Percentiles rank a stretch among this genome's conserved stretches.
Evolutionary conservation across 2,113 vertebrate genomes (phyloP).

Genomic region (Anseranas semipalmata): DNA sequence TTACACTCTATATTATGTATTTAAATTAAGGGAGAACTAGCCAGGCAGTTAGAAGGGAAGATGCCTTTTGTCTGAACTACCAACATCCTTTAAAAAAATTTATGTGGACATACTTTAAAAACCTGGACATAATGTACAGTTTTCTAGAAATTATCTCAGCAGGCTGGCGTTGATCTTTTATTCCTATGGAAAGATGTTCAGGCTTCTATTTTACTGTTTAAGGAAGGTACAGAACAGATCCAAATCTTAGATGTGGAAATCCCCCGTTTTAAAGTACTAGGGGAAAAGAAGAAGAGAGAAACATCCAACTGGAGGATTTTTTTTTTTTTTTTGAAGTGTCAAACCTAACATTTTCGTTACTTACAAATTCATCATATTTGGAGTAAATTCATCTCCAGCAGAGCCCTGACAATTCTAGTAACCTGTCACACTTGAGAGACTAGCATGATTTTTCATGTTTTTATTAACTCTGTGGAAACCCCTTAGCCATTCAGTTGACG

Average conservation of each 20-base stretch:
- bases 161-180: not conserved
- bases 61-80: not conserved
- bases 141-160: conserved; percentile 1
- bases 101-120: not conserved
- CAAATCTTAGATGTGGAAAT: not conserved
- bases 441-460: not conserved
- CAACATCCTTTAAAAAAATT: not conserved
- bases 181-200: not conserved
- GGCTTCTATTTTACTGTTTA: not conserved
- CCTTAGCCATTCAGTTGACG: not conserved
- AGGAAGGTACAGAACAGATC: not conserved
- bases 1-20: not conserved
- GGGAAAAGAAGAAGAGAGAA: not conserved
- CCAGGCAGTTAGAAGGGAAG: not conserved
- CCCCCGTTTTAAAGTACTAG: not conserved
- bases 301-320: not conserved
- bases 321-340: not conserved
- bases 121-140: not conserved
- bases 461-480: not conserved
- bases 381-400: not conserved
- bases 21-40: not conserved
- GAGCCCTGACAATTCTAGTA: not conserved
- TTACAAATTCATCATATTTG: not conserved
- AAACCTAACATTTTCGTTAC: not conserved
- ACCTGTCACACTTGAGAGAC: not conserved